Conservation (phyloP, 92 coral and sea anemone genomes). For the Zoanthus sociatus region DNA sequence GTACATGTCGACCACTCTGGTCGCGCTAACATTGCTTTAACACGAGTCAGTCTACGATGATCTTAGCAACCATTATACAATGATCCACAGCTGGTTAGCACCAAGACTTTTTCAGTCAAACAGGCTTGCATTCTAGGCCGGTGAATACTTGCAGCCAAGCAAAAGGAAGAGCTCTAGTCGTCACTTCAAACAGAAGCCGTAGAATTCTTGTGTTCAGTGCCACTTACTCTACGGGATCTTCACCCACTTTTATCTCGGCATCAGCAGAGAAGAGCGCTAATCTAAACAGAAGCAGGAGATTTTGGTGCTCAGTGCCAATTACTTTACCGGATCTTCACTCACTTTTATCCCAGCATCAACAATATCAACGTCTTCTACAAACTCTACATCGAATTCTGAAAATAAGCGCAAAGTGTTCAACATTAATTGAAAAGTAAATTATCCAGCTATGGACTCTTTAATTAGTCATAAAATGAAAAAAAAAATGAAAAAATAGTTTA, state of each 20-base stretch:
- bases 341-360: slow-evolving; percentile 44
- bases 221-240: background rate
- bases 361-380: slow-evolving; percentile 30
- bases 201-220: background rate
- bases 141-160: background rate
- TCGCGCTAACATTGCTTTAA: too few relatives aligned
- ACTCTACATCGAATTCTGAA: background rate
- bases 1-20: too few relatives aligned
- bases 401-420: background rate
- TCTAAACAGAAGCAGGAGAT: background rate
- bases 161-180: background rate
- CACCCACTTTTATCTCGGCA: slow-evolving; percentile 33
- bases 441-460: background rate
- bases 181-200: background rate
- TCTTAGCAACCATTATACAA: background rate
- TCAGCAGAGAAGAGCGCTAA: background rate
- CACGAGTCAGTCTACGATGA: too few relatives aligned
- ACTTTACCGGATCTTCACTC: background rate
- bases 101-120: background rate
- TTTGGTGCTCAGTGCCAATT: background rate
- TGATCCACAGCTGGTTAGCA: background rate
- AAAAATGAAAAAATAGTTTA: too few relatives aligned
- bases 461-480: background rate
- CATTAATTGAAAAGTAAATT: too few relatives aligned
- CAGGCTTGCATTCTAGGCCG: background rate